A percentile compares a stretch with the other conserved stretches of the same genome.
Conservation (phyloP, 2,113 vertebrate genomes). For the Dicerorhinus sumatrensis region DNA sequence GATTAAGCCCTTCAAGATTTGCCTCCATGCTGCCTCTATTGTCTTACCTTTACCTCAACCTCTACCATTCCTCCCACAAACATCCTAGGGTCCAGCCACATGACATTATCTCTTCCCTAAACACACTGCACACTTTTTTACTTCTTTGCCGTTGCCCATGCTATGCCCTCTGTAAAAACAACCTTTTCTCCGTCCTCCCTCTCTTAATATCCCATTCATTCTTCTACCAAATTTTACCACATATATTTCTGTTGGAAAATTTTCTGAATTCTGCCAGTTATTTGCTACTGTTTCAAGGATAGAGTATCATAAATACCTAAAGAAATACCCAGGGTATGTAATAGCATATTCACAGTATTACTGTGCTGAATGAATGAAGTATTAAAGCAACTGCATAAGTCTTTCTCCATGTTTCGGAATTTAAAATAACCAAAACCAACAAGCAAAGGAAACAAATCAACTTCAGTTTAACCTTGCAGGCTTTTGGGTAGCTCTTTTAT, state of each 20-base stretch:
- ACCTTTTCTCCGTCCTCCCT: background rate
- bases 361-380: background rate
- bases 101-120: background rate
- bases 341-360: background rate
- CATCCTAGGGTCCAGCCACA: background rate
- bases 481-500: background rate
- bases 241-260: background rate
- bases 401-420: background rate
- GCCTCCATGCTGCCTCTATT: background rate
- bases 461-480: background rate
- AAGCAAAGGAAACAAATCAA: background rate
- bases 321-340: background rate
- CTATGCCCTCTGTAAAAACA: background rate
- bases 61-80: background rate
- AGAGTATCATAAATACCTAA: background rate
- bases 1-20: background rate
- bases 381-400: background rate
- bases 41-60: background rate
- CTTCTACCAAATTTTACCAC: background rate
- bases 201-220: background rate
- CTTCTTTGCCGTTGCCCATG: background rate
- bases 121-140: background rate
- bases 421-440: constrained; percentile 41
- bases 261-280: background rate
- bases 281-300: background rate